A percentile compares a stretch with the other conserved stretches of the same genome.
Conservation (phyloP, 2,113 vertebrate species). For the Scytalopus superciliaris region DNA sequence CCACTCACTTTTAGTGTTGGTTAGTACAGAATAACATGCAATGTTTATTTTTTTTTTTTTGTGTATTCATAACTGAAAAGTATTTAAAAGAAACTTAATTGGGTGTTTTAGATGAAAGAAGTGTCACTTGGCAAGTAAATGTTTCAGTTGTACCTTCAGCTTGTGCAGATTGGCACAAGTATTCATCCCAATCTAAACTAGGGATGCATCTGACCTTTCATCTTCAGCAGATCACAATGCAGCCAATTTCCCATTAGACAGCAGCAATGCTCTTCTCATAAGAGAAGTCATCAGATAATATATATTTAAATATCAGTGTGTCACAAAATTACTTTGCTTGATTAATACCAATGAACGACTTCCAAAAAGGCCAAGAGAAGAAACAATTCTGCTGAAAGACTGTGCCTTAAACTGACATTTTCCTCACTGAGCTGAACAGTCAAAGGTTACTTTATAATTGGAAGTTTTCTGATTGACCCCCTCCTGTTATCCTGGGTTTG, state of each 20-base stretch:
- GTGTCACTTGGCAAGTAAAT: not conserved
- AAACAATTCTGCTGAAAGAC: not conserved
- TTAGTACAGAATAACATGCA: not conserved
- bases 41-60: not conserved
- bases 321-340: not conserved
- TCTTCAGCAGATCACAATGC: not conserved
- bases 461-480: not conserved
- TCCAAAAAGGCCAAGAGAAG: not conserved
- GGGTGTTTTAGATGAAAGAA: not conserved
- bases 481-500: not conserved
- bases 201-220: not conserved
- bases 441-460: not conserved
- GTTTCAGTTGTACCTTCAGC: not conserved
- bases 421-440: not conserved
- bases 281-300: not conserved
- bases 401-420: not conserved
- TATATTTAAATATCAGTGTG: not conserved
- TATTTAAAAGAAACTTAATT: not conserved
- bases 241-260: not conserved
- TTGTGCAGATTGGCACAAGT: not conserved
- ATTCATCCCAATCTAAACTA: not conserved
- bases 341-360: not conserved
- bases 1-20: not conserved
- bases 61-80: not conserved
- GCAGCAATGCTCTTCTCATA: not conserved